phyloP scores from a whole-genome alignment of 1,140 invertebrate species.

The Hetaerina americana region DNA sequence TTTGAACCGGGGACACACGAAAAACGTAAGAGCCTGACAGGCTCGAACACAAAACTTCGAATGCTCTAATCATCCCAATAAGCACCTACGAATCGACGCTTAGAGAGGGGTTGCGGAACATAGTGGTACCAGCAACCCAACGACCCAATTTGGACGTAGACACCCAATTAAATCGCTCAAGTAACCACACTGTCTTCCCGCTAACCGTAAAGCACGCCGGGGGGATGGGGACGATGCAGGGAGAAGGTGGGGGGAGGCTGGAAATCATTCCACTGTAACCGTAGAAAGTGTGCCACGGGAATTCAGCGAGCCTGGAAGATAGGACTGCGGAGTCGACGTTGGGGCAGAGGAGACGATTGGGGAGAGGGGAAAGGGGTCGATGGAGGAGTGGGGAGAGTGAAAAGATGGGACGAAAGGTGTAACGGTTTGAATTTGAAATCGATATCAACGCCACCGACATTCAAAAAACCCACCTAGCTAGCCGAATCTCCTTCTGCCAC shows the following conservation, averaged over 20 bases:
- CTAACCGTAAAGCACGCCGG: too few species aligned
- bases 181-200: background rate
- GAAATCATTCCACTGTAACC: background rate
- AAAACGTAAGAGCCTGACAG: too few species aligned
- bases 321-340: too few species aligned
- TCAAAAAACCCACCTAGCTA: too few species aligned
- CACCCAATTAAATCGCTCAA: background rate
- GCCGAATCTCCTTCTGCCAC: too few species aligned
- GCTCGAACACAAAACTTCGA: too few species aligned
- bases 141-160: background rate
- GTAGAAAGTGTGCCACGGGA: background rate
- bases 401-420: too few species aligned
- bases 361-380: background rate
- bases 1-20: too few species aligned
- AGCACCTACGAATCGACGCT: too few species aligned
- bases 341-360: background rate
- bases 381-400: background rate
- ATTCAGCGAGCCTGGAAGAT: background rate
- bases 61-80: too few species aligned
- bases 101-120: too few species aligned
- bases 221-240: too few species aligned
- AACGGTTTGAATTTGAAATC: background rate
- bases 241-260: background rate
- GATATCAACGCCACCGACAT: background rate
- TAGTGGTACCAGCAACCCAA: background rate